Evolutionary conservation across 2,113 vertebrate genomes (phyloP).

Genomic region (Agelaius phoeniceus): DNA sequence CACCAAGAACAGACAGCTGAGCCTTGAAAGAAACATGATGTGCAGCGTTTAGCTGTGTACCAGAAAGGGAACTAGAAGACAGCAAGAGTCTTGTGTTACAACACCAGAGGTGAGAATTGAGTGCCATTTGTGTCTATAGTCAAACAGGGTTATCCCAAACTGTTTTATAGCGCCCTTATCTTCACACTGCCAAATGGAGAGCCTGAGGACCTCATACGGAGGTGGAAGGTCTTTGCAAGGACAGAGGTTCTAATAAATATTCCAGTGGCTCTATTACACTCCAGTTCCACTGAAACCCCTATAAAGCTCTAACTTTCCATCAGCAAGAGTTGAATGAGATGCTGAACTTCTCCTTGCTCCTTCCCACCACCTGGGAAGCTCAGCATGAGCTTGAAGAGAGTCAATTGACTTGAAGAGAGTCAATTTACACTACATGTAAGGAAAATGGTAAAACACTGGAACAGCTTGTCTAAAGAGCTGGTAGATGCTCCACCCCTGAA

Average conservation of each 20-base stretch:
- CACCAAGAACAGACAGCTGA: not conserved
- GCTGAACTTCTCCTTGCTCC: not conserved
- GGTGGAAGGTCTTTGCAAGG: not conserved
- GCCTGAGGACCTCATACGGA: not conserved
- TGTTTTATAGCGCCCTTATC: not conserved
- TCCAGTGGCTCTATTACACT: not conserved
- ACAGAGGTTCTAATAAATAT: not conserved
- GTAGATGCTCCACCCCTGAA: not conserved
- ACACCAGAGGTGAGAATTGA: not conserved
- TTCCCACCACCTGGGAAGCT: not conserved
- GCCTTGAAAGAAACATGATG: not conserved
- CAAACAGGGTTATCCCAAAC: not conserved
- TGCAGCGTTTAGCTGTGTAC: not conserved
- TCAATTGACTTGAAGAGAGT: not conserved
- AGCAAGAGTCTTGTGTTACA: accelerated
- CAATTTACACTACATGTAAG: not conserved
- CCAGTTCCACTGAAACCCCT: not conserved
- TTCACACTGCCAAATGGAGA: accelerated
- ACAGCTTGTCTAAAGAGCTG: not conserved
- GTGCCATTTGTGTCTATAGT: accelerated
- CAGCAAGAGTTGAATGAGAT: not conserved
- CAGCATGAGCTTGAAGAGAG: not conserved
- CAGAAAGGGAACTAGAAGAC: not conserved
- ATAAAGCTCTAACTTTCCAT: not conserved
- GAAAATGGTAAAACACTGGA: not conserved